Evolutionary conservation across 2,113 vertebrate species (phyloP), one percentile per base, ranked within the genome.

Genomic region (Periophthalmodon schlosseri): DNA sequence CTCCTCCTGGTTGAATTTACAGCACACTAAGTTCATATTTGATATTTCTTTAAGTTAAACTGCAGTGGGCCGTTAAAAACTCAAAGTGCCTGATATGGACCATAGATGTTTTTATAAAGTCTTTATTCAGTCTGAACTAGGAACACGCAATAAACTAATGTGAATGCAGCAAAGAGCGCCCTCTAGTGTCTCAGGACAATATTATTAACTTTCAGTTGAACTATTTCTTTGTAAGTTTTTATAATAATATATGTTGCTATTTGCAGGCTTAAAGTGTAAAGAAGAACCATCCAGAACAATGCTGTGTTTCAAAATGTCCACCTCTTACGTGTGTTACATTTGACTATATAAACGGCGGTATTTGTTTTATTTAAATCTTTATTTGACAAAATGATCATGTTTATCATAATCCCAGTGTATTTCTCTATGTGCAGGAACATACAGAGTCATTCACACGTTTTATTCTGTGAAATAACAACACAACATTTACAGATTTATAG

Each of bases 61-160:
- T 56, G 9, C 28, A 28, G 11, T 60, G 34, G 60, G 12, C 12
- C 16, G 61, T 64, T 15, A 76, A 70, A 74, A 60, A 14, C 39
- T 21, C 68, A 15, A 83, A 84, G 77, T 82, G 77, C 77, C 81
- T 76, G 47, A 12, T 57, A 75, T 79, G n/a, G n/a, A n/a, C n/a
- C n/a, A n/a, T n/a, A n/a, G n/a, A n/a, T n/a, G n/a, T n/a, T n/a
- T n/a, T n/a, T n/a, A n/a, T n/a, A n/a, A n/a, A n/a, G n/a, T n/a
- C n/a, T n/a, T n/a, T n/a, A n/a, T n/a, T n/a, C n/a, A n/a, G n/a
- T n/a, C n/a, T n/a, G n/a, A n/a, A n/a, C n/a, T n/a, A n/a, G n/a
- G 72, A 69, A 73, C 34, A 20, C 1, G 54, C 18, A 10, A 23
- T 69, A 68, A 76, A 70, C 66, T 34, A 8, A 9, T 54, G 14